Base-by-base conservation (phyloP, 1,140 invertebrate genomes). In the Drosophila mayri region DNA sequence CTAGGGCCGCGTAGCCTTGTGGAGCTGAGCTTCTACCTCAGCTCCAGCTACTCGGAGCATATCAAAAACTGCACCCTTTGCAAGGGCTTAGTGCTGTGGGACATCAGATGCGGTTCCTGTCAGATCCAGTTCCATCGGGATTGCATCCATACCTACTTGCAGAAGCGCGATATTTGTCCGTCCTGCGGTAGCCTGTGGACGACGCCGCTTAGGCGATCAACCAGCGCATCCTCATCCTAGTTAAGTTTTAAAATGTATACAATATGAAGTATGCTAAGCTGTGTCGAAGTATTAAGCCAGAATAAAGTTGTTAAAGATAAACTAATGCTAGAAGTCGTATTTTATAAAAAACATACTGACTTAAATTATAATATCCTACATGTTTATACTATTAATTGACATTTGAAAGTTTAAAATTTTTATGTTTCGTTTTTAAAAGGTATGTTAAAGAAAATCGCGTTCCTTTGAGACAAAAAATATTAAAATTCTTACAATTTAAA, bases 71-170 rank as follows among this genome's bases (percentile, higher is more conserved):
- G 85, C 35, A 61, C 52, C 3, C 86, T 90, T 8, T 90, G 85
- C 64, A 79, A 76, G n/a, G 58, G 78, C 16, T 40, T 90, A 25
- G 86, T 90, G 10, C 38, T 90, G 4, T 90, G 86, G 85, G 85
- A 90, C 43, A 60, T 81, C 9, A 71, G 57, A n/a, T 90, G 85
- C 22, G 55, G 62, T 1, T 68, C 79, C 4, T 90, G 85, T 18
- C 30, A 54, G n/a, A 44, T 68, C 1, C 76, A 81, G 70, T 76
- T 79, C 3, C 86, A 90, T 12, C 65, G 77, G 9, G 75, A 85
- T 20, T 90, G 85, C 44, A 90, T 90, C 10, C 52, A 70, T 9
- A 90, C 71, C 32, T 90, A 90, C 49, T 49, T 90, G 14, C 59
- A 74, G 14, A 84, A 67, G 0, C 86, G 85, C 2, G 78, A 79